These are phyloP conservation scores for Prinia subflava DNA, from an alignment of 2,113 vertebrate genomes.

Conservation along the genomic window DNA sequence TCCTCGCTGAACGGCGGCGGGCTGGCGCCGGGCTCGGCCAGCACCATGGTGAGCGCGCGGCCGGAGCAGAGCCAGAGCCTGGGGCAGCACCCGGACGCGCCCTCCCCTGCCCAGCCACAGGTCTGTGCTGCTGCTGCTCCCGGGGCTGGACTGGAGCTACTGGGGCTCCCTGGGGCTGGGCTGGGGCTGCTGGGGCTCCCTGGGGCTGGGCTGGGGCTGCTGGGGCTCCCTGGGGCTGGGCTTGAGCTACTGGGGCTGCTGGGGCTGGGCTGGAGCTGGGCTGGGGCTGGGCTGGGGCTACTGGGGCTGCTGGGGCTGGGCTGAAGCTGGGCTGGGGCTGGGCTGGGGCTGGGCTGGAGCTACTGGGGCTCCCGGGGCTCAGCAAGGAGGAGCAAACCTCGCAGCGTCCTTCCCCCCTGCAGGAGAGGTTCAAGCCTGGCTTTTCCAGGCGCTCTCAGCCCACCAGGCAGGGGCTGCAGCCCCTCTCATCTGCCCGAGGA, in stretches of 20 bases:
- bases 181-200: too few relatives aligned
- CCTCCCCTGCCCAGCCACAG: slow-evolving; percentile 95
- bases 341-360: neutral
- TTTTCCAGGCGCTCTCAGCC: neutral
- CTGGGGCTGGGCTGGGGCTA: neutral
- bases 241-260: too few relatives aligned
- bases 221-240: neutral
- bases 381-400: neutral
- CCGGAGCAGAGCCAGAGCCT: slow-evolving; percentile 92
- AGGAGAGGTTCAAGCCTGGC: neutral
- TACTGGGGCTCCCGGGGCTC: neutral
- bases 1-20: slow-evolving; percentile 80
- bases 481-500: neutral
- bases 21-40: slow-evolving; percentile 80
- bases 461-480: neutral
- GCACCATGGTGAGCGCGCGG: slow-evolving; percentile 88
- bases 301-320: neutral
- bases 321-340: too few relatives aligned
- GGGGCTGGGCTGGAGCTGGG: too few relatives aligned
- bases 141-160: neutral
- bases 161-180: neutral
- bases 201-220: too few relatives aligned
- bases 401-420: rapidly evolving
- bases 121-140: slow-evolving; percentile 53
- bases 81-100: slow-evolving; percentile 90